phyloP scores from a whole-genome alignment of 1,140 invertebrate species.

The Delia radicum region DNA sequence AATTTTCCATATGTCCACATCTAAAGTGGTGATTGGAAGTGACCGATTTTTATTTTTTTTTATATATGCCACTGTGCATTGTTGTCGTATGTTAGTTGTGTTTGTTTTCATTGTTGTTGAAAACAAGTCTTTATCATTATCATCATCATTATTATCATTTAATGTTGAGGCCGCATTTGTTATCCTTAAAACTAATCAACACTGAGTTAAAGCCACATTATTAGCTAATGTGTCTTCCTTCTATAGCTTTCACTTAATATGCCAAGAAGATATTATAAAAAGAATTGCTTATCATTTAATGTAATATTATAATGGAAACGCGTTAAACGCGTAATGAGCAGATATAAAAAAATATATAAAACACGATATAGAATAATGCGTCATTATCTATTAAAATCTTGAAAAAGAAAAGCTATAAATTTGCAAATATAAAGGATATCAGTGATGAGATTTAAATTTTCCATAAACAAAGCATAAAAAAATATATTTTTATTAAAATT shows the following conservation, averaged over 20 bases:
- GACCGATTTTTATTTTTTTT: too few species aligned
- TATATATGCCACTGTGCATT: too few species aligned
- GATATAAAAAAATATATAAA: background rate
- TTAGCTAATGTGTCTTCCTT: background rate
- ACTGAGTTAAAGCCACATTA: constrained; percentile 4
- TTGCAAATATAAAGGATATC: too few species aligned
- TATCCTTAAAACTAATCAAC: constrained; percentile 4
- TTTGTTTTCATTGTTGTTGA: background rate
- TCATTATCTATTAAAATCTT: too few species aligned
- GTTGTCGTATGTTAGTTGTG: background rate
- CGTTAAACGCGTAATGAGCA: background rate
- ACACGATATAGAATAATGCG: too few species aligned
- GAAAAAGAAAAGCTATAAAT: too few species aligned
- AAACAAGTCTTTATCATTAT: background rate
- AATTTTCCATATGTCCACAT: too few species aligned
- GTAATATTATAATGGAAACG: background rate
- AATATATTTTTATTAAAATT: too few species aligned
- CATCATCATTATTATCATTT: background rate
- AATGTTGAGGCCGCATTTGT: background rate
- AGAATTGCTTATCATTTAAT: background rate
- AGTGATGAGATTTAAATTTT: too few species aligned
- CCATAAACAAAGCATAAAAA: too few species aligned
- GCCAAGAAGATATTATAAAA: background rate
- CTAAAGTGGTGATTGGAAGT: too few species aligned
- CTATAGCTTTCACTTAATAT: background rate